These are phyloP conservation scores for Austrolebias charrua DNA, from an alignment of 2,797 vertebrate genomes.

Conservation along the genomic window DNA sequence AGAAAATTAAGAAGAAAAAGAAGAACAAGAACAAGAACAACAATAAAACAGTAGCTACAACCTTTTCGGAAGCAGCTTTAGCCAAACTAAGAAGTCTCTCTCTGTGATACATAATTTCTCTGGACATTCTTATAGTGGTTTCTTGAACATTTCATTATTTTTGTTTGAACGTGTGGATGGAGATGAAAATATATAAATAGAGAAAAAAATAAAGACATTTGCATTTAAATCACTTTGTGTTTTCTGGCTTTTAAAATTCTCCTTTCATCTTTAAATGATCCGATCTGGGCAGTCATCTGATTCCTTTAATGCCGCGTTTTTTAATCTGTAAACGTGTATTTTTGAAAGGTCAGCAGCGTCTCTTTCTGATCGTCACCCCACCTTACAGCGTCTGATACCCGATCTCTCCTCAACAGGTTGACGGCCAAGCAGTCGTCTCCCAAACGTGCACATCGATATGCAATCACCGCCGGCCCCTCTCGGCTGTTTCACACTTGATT, in stretches of 20 bases:
- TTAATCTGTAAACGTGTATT: background rate
- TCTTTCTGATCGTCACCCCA: background rate
- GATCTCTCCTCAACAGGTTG: background rate
- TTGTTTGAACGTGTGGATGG: no score
- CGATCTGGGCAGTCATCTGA: background rate
- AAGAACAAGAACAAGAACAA: no score
- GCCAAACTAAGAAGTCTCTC: no score
- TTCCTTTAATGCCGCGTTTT: background rate
- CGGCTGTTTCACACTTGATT: slow-evolving; percentile 21
- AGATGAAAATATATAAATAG: no score
- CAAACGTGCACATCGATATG: slow-evolving; percentile 11
- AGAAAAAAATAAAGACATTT: no score
- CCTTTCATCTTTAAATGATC: background rate
- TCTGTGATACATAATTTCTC: no score
- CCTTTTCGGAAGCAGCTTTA: no score
- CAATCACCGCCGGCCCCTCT: slow-evolving; percentile 15
- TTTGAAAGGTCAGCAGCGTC: background rate
- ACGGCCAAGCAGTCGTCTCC: background rate
- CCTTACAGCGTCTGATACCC: background rate
- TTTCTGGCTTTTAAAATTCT: background rate
- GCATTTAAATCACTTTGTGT: no score
- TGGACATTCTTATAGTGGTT: no score
- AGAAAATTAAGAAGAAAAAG: no score
- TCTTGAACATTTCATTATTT: no score
- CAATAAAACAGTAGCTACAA: no score